These are phyloP conservation scores for Brachyptera risi DNA, from an alignment of 2,888 invertebrate species.

Conservation along the genomic window DNA sequence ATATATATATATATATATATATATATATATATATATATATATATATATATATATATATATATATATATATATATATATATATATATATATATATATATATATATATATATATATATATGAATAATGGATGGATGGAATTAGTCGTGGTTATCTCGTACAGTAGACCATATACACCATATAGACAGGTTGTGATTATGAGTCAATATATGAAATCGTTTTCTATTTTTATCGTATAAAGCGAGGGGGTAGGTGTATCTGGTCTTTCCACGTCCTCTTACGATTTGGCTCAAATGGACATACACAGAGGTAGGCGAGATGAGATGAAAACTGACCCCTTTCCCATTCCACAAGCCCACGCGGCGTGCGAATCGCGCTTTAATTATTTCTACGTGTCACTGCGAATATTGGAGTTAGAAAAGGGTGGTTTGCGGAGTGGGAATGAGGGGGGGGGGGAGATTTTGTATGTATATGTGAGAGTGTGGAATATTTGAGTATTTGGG, in stretches of 20 bases:
- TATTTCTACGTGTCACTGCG: slow-evolving; percentile 34
- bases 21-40: too few relatives aligned
- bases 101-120: slow-evolving; percentile 11
- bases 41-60: background rate
- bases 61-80: slow-evolving; percentile 11
- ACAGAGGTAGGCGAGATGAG: slow-evolving; percentile 22
- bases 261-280: slow-evolving; percentile 7
- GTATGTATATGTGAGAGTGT: slow-evolving; percentile 11
- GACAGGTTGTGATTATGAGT: too few relatives aligned
- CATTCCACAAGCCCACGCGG: slow-evolving; percentile 15
- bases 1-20: too few relatives aligned
- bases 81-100: slow-evolving; percentile 3
- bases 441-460: slow-evolving; percentile 2
- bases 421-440: slow-evolving; percentile 1
- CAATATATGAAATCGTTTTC: slow-evolving; percentile 5
- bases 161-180: too few relatives aligned
- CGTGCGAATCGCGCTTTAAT: slow-evolving; percentile 34
- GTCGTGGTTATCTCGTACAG: too few relatives aligned
- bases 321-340: slow-evolving; percentile 16
- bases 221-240: background rate
- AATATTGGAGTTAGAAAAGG: slow-evolving; percentile 32
- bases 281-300: slow-evolving; percentile 9
- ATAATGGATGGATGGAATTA: too few relatives aligned
- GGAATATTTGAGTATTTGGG: slow-evolving; percentile 20
- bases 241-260: too few relatives aligned